Base-by-base conservation (phyloP, 2,888 invertebrate genomes). In the Hipparchia sbordonii region DNA sequence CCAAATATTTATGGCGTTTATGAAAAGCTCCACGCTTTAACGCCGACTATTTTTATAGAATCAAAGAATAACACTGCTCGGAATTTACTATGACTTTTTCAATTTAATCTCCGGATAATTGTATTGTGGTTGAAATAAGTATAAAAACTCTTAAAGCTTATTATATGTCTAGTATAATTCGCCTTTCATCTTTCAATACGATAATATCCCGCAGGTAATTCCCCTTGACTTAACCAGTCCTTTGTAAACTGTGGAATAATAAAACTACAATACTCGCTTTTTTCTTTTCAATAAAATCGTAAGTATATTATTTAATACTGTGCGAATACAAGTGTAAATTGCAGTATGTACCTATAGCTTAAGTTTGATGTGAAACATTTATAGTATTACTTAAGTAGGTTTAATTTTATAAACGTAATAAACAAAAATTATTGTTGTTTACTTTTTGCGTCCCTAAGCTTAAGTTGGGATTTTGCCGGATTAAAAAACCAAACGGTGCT, bases 341-440 rank as follows among this genome's bases (percentile, higher is more conserved):
- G 6, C 39, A 39, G 39, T 60, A 60, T 39, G 12, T 39, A 5
- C 0, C 5, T 46, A 48, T 48, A 8, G 1, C 8, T 48, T 59
- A 59, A 33, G 57, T 61, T 4, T n/a, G n/a, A 13, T 46, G 13
- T 62, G 45, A 33, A 61, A 39, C 60, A 12, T 39, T 62, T 12
- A 12, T 45, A 63, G 23, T 51, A 10, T 2, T 48, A 65, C 8
- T 39, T 39, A 39, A 39, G 39, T 39, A 39, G 39, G 39, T 39
- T 4, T 39, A 39, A 39, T 39, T 39, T 39, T 39, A 39, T 39
- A 39, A 67, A 23, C 39, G 60, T 69, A 69, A 69, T 69, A 69
- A 69, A 61, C 51, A 69, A 60, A 52, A 57, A 48, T 12, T 45
- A 67, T 69, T 69, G 61, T 39, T 48, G n/a, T 48, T 48, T 67